Evolutionary conservation across 2,113 vertebrate genomes (phyloP), one percentile per base, ranked within the genome.

Genomic region (Nycticryphes semicollaris): DNA sequence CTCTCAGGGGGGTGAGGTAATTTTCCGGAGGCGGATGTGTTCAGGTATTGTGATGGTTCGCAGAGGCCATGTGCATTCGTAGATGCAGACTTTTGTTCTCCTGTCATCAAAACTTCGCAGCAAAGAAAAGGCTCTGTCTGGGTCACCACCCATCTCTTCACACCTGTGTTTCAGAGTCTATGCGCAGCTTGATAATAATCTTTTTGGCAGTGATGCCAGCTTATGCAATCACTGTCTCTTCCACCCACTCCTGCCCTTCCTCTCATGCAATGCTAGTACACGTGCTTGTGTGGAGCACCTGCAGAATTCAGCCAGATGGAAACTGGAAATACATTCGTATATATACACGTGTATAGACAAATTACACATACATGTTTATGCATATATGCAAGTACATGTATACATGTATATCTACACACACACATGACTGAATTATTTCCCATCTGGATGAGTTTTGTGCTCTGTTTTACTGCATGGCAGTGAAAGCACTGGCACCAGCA

Each of bases 161-260:
- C 94, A 95, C 87, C 94, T 94, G 89, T 56, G 51, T 89, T 75
- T 84, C 80, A 81, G 89, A 67, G 89, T 30, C 89, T 22, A 0
- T 27, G 91, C 84, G 67, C 86, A 75, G 80, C 84, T 72, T 84
- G 87, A 89, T 92, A 72, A 21, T 63, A 70, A 60, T 93, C 91
- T 60, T 92, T 72, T 64, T 95, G 95, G 80, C 95, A 95, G 87
- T 43, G 73, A 10, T 75, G 87, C 14, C 87, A 92, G 89, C 69
- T 94, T 95, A 94, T 91, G 95, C 91, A 95, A 92, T 82, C 3
- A 0, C 93, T 48, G 86, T 80, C 11, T 1, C 84, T 87, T 57
- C 91, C 93, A 93, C 93, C 89, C 91, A 89, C 95, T 94, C 9
- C 43, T 89, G 93, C 77, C 81, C 64, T 90, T 94, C 25, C 64